Evolutionary conservation across 2,888 invertebrate genomes (phyloP).

Genomic region (Idaea dimidiata): DNA sequence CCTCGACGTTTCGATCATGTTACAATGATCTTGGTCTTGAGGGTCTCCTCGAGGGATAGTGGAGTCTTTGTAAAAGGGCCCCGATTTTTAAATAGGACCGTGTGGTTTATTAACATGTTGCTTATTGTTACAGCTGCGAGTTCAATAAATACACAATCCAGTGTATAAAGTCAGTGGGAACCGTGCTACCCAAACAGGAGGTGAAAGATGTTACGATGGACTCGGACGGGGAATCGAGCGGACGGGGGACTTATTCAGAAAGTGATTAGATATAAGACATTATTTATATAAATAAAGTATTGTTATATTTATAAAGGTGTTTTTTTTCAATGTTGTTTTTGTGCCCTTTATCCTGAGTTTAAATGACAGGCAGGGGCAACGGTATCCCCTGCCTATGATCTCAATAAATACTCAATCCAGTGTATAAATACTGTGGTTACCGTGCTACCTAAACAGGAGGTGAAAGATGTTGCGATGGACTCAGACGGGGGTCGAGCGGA

Average conservation of each 20-base stretch:
- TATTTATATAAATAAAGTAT: slow-evolving; percentile 5
- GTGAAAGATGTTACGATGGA: slow-evolving; percentile 53
- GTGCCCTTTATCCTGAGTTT: too few relatives aligned
- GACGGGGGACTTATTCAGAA: slow-evolving; percentile 65
- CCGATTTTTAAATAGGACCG: too few relatives aligned
- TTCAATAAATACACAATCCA: slow-evolving; percentile 92
- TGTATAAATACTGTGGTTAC: slow-evolving; percentile 82
- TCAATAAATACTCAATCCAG: slow-evolving; percentile 70
- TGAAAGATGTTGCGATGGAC: slow-evolving; percentile 52
- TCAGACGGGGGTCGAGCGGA: slow-evolving; percentile 61
- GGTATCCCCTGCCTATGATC: too few relatives aligned
- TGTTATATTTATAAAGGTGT: slow-evolving; percentile 12
- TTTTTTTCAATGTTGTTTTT: not conserved
- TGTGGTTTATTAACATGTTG: not conserved
- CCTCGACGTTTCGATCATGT: too few relatives aligned
- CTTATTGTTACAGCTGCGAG: slow-evolving; percentile 84
- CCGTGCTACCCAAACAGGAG: slow-evolving; percentile 46
- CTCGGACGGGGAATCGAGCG: slow-evolving; percentile 62
- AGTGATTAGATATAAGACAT: slow-evolving; percentile 31
- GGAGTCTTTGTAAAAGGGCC: too few relatives aligned
- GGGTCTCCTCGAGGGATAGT: too few relatives aligned
- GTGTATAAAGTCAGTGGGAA: slow-evolving; percentile 82
- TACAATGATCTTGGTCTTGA: too few relatives aligned
- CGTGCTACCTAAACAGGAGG: slow-evolving; percentile 44
- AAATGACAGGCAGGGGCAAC: too few relatives aligned